Base-by-base conservation (phyloP, 92 coral and sea anemone species). In the Porites cylindrica region DNA sequence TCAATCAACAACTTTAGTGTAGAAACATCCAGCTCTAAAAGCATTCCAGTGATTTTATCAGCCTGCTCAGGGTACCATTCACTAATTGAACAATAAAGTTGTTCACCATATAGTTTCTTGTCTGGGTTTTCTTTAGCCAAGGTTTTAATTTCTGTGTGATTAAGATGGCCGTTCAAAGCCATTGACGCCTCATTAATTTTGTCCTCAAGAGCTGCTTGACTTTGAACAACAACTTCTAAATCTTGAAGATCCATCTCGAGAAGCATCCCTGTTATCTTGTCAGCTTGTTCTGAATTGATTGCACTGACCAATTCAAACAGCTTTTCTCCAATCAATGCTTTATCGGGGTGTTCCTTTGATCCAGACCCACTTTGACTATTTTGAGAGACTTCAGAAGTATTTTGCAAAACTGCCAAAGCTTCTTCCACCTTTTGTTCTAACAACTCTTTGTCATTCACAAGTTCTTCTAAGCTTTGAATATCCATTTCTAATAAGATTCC, bases 41-140 rank as follows among this genome's bases (percentile, higher is more conserved):
- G 88, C 98, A 96, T 96, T 9, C 98, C 98, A 13, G 98, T 94
- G 11, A 96, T 92, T 92, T 94, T 92, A 75, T 89, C 92, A n/a
- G 96, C 95, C 17, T 87, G 72, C 13, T 85, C 86, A 2, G 98
- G 96, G 77, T 86, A 72, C 63, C 77, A 72, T 10, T 77, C 87
- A 61, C 75, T 82, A 13, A 94, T 85, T 80, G 80, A 75, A 47
- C 84, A 77, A 81, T 92, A 94, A 78, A 94, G 81, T 70, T 83
- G 90, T 67, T 95, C 96, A 3, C 93, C 98, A 23, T 90, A 56
- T 14, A 60, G 76, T 52, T 66, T 82, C 61, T 89, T 91, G 69
- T 89, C 86, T 47, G 82, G 59, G 59, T 90, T 56, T 43, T 81
- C 54, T 8, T 23, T 60, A 6, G 61, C 7, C 13, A 51, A 47